These are phyloP conservation scores for Percina caprodes DNA, from an alignment of 2,113 vertebrate genomes.

Conservation along the genomic window DNA sequence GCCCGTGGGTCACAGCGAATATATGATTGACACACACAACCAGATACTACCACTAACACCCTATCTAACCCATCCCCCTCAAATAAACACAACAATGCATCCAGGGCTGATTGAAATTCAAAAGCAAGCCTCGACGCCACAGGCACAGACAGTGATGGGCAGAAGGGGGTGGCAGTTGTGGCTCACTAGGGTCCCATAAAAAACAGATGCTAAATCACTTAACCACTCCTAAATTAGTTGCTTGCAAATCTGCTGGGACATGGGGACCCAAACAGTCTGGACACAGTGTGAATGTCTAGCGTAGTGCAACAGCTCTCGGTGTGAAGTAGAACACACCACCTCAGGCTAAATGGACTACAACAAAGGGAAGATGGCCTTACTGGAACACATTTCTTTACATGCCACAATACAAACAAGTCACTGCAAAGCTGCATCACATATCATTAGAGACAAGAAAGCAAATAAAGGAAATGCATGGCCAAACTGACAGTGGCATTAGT, in stretches of 20 bases:
- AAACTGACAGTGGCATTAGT: conserved; percentile 27
- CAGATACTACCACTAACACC: conserved; percentile 47
- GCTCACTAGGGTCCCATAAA: conserved; percentile 78
- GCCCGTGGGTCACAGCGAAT: conserved; percentile 72
- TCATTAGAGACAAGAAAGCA: conserved; percentile 6
- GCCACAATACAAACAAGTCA: conserved; percentile 5
- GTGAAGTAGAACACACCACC: not conserved
- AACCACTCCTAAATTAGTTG: conserved; percentile 77
- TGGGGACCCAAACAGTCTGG: conserved; percentile 22
- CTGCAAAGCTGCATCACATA: not conserved
- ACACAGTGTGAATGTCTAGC: conserved; percentile 35
- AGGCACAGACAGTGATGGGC: conserved; percentile 62
- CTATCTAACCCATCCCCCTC: conserved; percentile 67
- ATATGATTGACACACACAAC: conserved; percentile 71
- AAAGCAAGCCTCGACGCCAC: conserved; percentile 63
- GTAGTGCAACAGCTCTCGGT: not conserved
- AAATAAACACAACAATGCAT: conserved; percentile 70
- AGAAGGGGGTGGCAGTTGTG: conserved; percentile 58
- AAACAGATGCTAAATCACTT: conserved; percentile 81
- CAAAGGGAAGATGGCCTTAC: conserved; percentile 28
- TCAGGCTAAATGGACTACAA: conserved; percentile 16
- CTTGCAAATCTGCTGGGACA: conserved; percentile 63
- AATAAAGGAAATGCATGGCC: conserved; percentile 12
- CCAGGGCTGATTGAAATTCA: conserved; percentile 81
- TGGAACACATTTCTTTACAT: conserved; percentile 3